Evolutionary conservation across 1,140 invertebrate species (phyloP).

Genomic region (Centruroides sculpturatus): DNA sequence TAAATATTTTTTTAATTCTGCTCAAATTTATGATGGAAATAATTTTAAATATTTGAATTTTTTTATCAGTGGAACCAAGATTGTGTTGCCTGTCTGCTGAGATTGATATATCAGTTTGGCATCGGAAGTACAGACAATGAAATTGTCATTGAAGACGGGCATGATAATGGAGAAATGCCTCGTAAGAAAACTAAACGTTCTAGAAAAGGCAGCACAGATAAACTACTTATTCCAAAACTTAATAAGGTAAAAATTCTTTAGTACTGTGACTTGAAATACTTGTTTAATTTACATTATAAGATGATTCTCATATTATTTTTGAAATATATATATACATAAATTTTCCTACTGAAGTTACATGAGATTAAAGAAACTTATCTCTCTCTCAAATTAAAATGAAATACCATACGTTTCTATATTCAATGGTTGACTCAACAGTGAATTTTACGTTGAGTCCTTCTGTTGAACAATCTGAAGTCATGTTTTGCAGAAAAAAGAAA

Average conservation of each 20-base stretch:
- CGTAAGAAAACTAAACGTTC: slow-evolving; percentile 28
- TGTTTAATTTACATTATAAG: too few species aligned
- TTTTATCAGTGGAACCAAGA: slow-evolving; percentile 72
- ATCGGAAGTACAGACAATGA: slow-evolving; percentile 34
- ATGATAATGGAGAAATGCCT: slow-evolving; percentile 24
- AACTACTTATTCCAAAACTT: slow-evolving; percentile 45
- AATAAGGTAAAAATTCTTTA: slow-evolving; percentile 42
- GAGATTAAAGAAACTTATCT: too few species aligned
- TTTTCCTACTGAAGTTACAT: too few species aligned
- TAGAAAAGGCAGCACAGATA: slow-evolving; percentile 35
- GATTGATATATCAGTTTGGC: slow-evolving; percentile 61
- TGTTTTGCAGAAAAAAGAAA: too few species aligned
- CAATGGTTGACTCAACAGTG: too few species aligned
- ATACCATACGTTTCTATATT: too few species aligned
- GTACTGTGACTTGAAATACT: too few species aligned
- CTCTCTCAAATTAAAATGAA: too few species aligned
- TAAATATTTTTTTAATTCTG: slow-evolving; percentile 14
- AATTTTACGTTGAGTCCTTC: too few species aligned
- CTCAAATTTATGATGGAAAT: background rate
- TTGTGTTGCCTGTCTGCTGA: slow-evolving; percentile 69
- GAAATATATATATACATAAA: too few species aligned
- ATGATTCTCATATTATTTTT: too few species aligned
- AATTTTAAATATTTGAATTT: background rate
- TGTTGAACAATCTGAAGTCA: too few species aligned
- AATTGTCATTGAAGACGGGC: slow-evolving; percentile 12